phyloP scores from a whole-genome alignment of 2,888 invertebrate genomes.

The Dynastes grantii region DNA sequence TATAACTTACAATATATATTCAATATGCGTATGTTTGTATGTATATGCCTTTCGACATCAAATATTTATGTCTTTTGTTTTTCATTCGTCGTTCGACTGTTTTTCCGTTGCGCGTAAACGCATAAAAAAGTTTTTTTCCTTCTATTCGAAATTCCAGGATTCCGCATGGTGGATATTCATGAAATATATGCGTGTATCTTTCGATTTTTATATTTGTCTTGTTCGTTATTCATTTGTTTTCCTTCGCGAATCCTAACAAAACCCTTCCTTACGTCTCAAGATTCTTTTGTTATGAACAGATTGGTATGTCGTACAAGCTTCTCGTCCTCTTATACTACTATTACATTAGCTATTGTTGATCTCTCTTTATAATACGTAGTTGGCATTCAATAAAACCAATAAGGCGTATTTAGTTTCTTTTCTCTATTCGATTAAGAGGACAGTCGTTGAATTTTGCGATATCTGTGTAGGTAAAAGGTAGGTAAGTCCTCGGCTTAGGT shows the following conservation, averaged over 20 bases:
- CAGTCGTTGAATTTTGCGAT: conserved; percentile 3
- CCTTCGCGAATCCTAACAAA: background rate
- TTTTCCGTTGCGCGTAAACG: background rate
- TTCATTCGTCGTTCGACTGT: conserved; percentile 1
- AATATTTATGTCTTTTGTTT: conserved; percentile 23
- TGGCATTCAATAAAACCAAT: background rate
- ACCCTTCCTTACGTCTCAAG: conserved; percentile 1
- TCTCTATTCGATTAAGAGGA: background rate
- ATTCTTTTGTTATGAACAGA: conserved; percentile 25
- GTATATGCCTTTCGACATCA: conserved; percentile 1
- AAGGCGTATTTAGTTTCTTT: background rate
- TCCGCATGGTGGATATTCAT: conserved; percentile 1
- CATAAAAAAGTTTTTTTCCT: conserved; percentile 12
- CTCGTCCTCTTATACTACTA: too few species aligned
- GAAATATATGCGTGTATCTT: conserved; percentile 20
- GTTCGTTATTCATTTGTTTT: background rate
- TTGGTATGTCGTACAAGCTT: background rate
- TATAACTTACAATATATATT: background rate
- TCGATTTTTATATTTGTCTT: conserved; percentile 1
- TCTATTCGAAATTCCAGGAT: background rate
- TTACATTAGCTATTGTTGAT: too few species aligned
- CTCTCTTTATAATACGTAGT: background rate
- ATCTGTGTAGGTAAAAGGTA: background rate
- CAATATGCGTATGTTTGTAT: background rate
- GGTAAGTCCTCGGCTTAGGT: background rate